Base-by-base conservation (phyloP, 2,113 vertebrate genomes). In the Plecotus auritus region DNA sequence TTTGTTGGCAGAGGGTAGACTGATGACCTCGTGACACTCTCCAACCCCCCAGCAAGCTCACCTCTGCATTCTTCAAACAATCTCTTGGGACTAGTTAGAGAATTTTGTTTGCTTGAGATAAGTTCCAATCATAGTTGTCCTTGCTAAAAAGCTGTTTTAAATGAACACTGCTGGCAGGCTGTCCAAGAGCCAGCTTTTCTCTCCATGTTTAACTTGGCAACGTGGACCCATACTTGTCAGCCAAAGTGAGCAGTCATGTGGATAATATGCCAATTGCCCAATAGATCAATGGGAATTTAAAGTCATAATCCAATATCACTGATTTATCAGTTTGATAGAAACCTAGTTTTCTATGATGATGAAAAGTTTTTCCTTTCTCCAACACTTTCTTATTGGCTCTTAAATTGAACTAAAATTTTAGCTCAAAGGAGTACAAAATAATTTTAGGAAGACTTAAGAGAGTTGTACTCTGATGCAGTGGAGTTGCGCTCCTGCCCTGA, bases 111-210 rank as follows among this genome's bases (percentile, higher is more conserved):
- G 94, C 81, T 42, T 92, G 70, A 95, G 94, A 40, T 51, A 90
- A 93, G 40, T 87, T 92, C 80, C 67, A 47, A 47, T 59, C 42
- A 92, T 51, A 84, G 84, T 47, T n/a, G 28, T 83, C 76, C 45
- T 86, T 93, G 81, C 35, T 93, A 92, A 91, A 93, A 96, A 96
- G 84, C 42, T 92, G 74, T 90, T 97, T 89, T 72, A 94, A 92
- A 91, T 93, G 72, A 95, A 84, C 49, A 84, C 35, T 35, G 16
- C 59, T 88, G 92, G 35, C n/a, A 89, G 72, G 64, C 77, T 82
- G 16, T 85, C 69, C 85, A 81, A 61, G 69, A 66, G 54, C 45
- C 61, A 69, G 69, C 56, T 88, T 96, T 84, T 49, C 30, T 90
- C 54, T 76, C 51, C 80, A 73, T 40, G 42, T 91, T 93, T 91